Base-by-base conservation (phyloP, 2,797 vertebrate genomes). In the Lacerta agilis region DNA sequence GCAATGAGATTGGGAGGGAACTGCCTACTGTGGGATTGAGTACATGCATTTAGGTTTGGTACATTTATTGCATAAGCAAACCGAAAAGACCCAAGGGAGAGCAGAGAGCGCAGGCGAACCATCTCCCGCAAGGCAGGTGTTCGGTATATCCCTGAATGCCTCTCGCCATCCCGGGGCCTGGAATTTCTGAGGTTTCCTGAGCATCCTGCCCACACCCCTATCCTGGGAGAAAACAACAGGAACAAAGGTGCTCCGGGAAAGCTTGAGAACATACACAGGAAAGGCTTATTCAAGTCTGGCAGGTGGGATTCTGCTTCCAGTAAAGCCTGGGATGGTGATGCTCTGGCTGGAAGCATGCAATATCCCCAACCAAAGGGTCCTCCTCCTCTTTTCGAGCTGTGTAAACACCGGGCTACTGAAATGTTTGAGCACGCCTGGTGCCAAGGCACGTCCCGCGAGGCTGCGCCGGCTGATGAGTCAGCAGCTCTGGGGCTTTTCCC, bases 301-400 rank as follows among this genome's bases (percentile, higher is more conserved):
- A 49, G 41, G 23, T 89, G 85, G 38, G 85, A 15, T 58, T 25
- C 8, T 0, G 0, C 43, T 86, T 41, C 1, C 36, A 45, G 1
- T 4, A 38, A 55, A 25, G 3, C 55, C 49, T 1, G 3, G 27
- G n/a, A 25, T 17, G 11, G 71, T 25, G 5, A n/a, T 86, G 66
- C 41, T 1, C 77, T 73, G 49, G 71, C 20, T 86, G 92, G 87
- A 90, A 88, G 58, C 43, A 81, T 90, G 55, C 38, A 2, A 36
- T 36, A 8, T 20, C 36, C 33, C 36, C 78, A 77, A 20, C 72
- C 29, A 33, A n/a, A 25, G 49, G 0, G 55, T 61, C 38, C 29
- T 92, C 73, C 49, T 55, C 82, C 29, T 58, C 55, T 80, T 18
- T 27, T 23, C 8, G 4, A 36, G 10, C n/a, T 15, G 45, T 73